A percentile compares a stretch with the other conserved stretches of the same genome.
Conservation (phyloP, 2,113 vertebrate species). For the Corythoichthys haematopterus region DNA sequence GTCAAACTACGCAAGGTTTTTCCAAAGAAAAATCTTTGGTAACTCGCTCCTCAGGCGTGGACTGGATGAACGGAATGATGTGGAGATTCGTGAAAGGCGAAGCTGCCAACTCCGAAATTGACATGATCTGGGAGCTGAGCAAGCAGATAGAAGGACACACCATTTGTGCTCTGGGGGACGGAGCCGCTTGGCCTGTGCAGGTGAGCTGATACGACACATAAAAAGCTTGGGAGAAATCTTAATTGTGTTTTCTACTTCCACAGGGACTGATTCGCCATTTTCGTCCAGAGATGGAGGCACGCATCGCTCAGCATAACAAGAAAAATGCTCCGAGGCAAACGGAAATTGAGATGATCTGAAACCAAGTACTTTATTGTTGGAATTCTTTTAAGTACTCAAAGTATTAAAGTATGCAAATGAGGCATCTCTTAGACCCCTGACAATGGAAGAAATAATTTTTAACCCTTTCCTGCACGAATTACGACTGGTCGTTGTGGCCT, state of each 20-base stretch:
- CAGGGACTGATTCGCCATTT: slow-evolving; percentile 77
- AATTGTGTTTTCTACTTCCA: slow-evolving; percentile 10
- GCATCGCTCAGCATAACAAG: slow-evolving; percentile 66
- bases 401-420: too few species aligned
- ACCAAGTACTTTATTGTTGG: slow-evolving; percentile 1
- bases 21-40: slow-evolving; percentile 10
- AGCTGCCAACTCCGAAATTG: slow-evolving; percentile 80
- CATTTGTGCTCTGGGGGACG: slow-evolving; percentile 91
- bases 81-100: slow-evolving; percentile 87
- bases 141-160: slow-evolving; percentile 98
- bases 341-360: slow-evolving; percentile 40
- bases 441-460: too few species aligned
- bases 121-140: slow-evolving; percentile 96
- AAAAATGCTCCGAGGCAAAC: slow-evolving; percentile 30
- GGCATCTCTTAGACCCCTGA: too few species aligned
- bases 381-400: too few species aligned
- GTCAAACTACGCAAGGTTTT: too few species aligned
- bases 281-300: slow-evolving; percentile 72
- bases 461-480: too few species aligned
- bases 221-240: background rate
- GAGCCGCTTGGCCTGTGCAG: slow-evolving; percentile 95
- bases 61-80: slow-evolving; percentile 99
- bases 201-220: slow-evolving; percentile 65
- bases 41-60: slow-evolving; percentile 77
- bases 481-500: too few species aligned